These are phyloP conservation scores for Barnardius zonarius DNA, from an alignment of 2,113 vertebrate species.

Conservation along the genomic window DNA sequence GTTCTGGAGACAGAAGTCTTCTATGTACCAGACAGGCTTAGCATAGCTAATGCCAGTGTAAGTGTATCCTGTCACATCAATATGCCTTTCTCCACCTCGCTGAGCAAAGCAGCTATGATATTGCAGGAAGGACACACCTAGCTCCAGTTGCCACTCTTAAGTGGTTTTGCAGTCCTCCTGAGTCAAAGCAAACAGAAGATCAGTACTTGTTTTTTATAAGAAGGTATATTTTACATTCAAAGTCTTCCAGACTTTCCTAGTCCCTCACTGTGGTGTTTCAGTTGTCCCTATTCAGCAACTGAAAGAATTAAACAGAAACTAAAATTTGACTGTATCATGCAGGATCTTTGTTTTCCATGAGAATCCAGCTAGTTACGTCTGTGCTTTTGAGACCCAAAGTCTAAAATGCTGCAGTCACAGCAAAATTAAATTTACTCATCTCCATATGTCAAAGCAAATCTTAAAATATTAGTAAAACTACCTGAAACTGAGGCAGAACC, in stretches of 20 bases:
- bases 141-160: background rate
- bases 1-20: background rate
- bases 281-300: background rate
- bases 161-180: background rate
- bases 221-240: background rate
- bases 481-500: background rate
- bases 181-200: background rate
- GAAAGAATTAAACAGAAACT: background rate
- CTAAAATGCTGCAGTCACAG: background rate
- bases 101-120: accelerated
- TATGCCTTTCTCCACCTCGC: background rate
- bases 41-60: background rate
- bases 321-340: background rate
- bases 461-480: background rate
- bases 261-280: accelerated
- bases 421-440: background rate
- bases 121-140: background rate
- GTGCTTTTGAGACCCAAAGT: background rate
- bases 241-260: background rate
- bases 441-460: background rate
- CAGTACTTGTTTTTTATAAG: background rate
- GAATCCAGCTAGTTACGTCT: background rate
- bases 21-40: background rate
- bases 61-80: background rate
- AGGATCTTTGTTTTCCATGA: background rate